phyloP scores from a whole-genome alignment of 2,888 invertebrate species.

The Coelopa pilipes region DNA sequence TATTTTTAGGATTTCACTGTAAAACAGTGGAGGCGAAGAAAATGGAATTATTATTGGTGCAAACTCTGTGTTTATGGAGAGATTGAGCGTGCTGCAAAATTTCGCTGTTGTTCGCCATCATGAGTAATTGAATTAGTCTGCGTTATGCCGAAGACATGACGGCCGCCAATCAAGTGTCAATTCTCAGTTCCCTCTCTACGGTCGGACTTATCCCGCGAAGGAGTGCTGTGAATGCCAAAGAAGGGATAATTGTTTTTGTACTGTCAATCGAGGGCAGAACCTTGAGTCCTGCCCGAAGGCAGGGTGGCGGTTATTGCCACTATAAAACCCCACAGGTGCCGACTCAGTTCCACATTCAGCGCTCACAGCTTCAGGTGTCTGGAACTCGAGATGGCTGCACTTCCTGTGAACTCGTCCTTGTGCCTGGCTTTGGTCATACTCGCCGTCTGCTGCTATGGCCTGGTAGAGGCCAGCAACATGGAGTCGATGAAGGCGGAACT shows the following conservation, averaged over 20 bases:
- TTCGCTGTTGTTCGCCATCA: not conserved
- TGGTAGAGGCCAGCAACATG: conserved; percentile 7
- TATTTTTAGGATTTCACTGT: too few species aligned
- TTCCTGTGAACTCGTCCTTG: conserved; percentile 16
- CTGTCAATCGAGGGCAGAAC: conserved; percentile 6
- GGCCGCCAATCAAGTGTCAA: conserved; percentile 23
- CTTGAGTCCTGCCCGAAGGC: not conserved
- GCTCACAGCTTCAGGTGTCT: not conserved
- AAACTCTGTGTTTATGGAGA: too few species aligned
- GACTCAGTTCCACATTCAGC: conserved; percentile 16
- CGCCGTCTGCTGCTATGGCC: not conserved
- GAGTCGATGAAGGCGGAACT: conserved; percentile 6
- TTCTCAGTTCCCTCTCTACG: not conserved
- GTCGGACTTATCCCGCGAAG: not conserved
- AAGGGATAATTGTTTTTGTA: conserved; percentile 11
- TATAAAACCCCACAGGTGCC: conserved; percentile 16
- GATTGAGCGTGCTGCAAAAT: too few species aligned
- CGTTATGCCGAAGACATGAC: not conserved
- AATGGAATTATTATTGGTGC: too few species aligned
- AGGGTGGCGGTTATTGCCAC: not conserved
- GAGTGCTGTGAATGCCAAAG: conserved; percentile 20
- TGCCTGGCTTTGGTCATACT: conserved; percentile 6
- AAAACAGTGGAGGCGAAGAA: too few species aligned
- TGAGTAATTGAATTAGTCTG: conserved; percentile 2
- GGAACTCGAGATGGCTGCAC: conserved; percentile 23